These are phyloP conservation scores for Hypena proboscidalis DNA, from an alignment of 2,888 invertebrate genomes.

Conservation along the genomic window DNA sequence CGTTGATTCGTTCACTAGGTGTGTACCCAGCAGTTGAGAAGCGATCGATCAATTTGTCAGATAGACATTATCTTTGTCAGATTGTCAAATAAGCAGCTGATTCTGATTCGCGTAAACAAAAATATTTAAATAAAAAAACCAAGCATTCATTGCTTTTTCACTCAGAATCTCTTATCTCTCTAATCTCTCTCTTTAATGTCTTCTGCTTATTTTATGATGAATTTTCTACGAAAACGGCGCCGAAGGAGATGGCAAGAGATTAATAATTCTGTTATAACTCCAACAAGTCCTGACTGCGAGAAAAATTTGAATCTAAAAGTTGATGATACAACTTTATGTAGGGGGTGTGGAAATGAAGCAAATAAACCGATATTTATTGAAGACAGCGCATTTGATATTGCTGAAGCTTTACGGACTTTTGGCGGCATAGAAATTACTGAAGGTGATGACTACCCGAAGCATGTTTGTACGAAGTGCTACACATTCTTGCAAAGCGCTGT, in stretches of 20 bases:
- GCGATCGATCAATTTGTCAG: no score
- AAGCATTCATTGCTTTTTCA: no score
- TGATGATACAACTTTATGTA: constrained; percentile 43
- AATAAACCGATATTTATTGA: constrained; percentile 51
- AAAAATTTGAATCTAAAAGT: neutral
- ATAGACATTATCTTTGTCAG: no score
- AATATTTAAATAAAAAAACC: no score
- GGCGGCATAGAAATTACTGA: constrained; percentile 51
- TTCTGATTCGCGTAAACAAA: no score
- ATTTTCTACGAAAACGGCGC: constrained; percentile 12
- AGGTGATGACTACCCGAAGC: constrained; percentile 56
- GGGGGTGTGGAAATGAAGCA: constrained; percentile 66
- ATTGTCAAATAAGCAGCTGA: no score
- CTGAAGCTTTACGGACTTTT: constrained; percentile 57
- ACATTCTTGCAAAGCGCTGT: constrained; percentile 55
- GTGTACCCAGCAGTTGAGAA: no score
- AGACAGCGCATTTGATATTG: constrained; percentile 42
- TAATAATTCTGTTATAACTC: neutral
- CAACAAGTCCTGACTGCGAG: neutral
- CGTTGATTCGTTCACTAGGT: no score
- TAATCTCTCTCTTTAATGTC: no score
- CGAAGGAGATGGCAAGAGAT: constrained; percentile 4
- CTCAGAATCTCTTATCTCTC: no score
- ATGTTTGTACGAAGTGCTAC: constrained; percentile 56
- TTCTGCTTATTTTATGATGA: constrained; percentile 12